phyloP scores from a whole-genome alignment of 2,113 vertebrate species.

The Oncorhynchus nerka region DNA sequence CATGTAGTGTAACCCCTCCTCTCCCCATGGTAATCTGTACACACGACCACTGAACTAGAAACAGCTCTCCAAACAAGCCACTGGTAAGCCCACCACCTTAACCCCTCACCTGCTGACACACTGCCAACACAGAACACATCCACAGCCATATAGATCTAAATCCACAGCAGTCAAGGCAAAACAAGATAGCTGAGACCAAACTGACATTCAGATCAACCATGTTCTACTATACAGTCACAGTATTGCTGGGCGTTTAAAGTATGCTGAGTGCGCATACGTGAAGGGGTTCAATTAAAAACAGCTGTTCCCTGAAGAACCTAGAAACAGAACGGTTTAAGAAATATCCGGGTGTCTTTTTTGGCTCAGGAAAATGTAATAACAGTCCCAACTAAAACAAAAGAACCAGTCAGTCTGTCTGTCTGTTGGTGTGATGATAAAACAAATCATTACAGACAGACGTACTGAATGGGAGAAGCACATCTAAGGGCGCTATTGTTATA shows the following conservation, averaged over 20 bases:
- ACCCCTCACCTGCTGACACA: conserved; percentile 13
- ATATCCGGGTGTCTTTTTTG: conserved; percentile 30
- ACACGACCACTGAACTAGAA: conserved; percentile 49
- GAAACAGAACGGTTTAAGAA: conserved; percentile 24
- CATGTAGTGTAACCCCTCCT: neutral
- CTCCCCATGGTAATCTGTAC: conserved; percentile 19
- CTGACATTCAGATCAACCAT: neutral
- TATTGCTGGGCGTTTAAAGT: neutral
- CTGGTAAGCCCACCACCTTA: conserved; percentile 5
- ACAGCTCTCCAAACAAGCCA: conserved; percentile 45
- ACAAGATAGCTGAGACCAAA: neutral
- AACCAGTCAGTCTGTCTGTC: neutral
- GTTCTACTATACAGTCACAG: neutral
- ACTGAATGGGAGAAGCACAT: neutral
- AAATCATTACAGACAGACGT: neutral
- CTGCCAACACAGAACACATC: conserved; percentile 5
- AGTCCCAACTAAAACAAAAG: conserved; percentile 17
- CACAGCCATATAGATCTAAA: neutral
- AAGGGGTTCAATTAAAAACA: conserved; percentile 7
- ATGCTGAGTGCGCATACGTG: neutral
- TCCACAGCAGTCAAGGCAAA: neutral
- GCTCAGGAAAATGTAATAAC: conserved; percentile 6
- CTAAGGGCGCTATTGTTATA: neutral
- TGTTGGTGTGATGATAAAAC: neutral
- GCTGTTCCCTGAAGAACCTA: conserved; percentile 23